Evolutionary conservation across 2,888 invertebrate species (phyloP).

Genomic region (Eustalomyia histrio): DNA sequence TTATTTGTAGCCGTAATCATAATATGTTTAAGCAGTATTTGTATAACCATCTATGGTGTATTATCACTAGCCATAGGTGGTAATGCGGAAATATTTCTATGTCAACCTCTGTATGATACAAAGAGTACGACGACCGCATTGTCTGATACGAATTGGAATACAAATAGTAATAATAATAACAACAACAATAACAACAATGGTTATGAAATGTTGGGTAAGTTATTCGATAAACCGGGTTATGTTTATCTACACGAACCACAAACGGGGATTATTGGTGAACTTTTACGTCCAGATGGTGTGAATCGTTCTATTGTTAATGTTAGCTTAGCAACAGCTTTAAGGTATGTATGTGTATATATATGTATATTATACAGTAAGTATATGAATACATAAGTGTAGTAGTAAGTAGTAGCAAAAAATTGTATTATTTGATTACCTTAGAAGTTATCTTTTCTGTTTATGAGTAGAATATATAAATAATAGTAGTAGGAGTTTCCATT

Average conservation of each 20-base stretch:
- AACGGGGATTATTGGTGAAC: constrained; percentile 78
- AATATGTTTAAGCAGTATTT: constrained; percentile 77
- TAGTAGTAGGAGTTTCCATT: constrained; percentile 32
- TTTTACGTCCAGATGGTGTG: constrained; percentile 76
- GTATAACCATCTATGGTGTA: constrained; percentile 76
- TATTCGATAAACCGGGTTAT: constrained; percentile 85
- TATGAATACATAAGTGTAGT: neutral
- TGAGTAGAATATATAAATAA: constrained; percentile 54
- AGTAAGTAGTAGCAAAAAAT: neutral
- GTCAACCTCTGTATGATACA: constrained; percentile 85
- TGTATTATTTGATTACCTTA: neutral
- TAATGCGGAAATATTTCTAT: constrained; percentile 82
- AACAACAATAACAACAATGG: constrained; percentile 35
- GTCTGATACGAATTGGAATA: constrained; percentile 48
- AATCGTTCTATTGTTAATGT: constrained; percentile 78
- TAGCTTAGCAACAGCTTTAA: constrained; percentile 75
- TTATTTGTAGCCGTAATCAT: constrained; percentile 75
- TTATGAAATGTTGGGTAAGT: constrained; percentile 83
- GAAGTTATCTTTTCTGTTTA: constrained; percentile 15
- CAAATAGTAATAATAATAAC: constrained; percentile 23
- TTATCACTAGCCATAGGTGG: constrained; percentile 78
- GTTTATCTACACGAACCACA: constrained; percentile 81
- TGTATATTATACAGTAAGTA: constrained; percentile 6
- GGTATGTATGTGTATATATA: constrained; percentile 70
- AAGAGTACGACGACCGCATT: neutral